Evolutionary conservation across 2,797 vertebrate species (phyloP), one percentile per base, ranked within the genome.

Genomic region (Micropoecilia bifurca): DNA sequence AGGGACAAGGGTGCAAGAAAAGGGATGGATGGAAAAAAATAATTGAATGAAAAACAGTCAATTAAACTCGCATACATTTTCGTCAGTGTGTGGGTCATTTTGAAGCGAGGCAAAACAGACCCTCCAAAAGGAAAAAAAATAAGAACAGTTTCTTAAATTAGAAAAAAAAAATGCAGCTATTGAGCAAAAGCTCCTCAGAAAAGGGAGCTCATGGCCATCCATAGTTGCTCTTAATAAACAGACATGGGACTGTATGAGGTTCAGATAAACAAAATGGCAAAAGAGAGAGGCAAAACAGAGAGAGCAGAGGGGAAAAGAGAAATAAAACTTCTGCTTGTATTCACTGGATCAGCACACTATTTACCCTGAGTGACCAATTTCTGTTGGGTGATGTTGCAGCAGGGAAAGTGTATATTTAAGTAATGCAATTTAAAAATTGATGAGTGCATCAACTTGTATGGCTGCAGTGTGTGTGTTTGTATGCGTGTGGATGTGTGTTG

Each of bases 331-430:
- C 71, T 75, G 63, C 73, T 69, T 88, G 75, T 86, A 90, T 90
- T 92, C 84, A 90, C 80, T 80, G 79, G 82, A 89, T 76, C 85
- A 85, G 89, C 83, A 76, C 79, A 78, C 80, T 80, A 83, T 79
- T 88, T 77, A 88, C 84, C 77, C 82, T 73, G 73, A 81, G 86
- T 85, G 88, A 85, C 84, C 83, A 80, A 50, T 84, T 88, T 76
- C 63, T 84, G 85, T 78, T 83, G 79, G 77, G 8, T n/a, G 4
- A 83, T 87, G 79, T 80, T 83, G 83, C 85, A 80, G 77, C 43
- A 48, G 82, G 80, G 82, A 81, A 81, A 61, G 75, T 79, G 0
- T 8, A 73, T 82, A 90, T 86, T 86, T 86, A 80, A 87, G 85
- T 81, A 88, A 84, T 80, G 75, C 63, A 75, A 78, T 87, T 84